These are phyloP conservation scores for Clepsis dumicolana DNA, from an alignment of 2,888 invertebrate genomes.

Conservation along the genomic window DNA sequence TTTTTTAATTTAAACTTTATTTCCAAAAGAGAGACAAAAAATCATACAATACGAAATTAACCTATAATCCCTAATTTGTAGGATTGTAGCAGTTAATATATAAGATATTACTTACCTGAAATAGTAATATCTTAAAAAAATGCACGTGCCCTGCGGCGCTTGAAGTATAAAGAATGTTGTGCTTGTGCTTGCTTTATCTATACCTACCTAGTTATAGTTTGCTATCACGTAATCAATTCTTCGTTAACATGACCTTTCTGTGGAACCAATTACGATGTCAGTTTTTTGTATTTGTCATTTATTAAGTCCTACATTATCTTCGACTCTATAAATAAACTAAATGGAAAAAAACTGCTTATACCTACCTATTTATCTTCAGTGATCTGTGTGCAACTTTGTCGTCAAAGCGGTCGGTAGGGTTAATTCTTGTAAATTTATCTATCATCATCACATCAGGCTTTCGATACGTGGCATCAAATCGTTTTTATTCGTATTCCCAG, in stretches of 20 bases:
- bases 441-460: conserved; percentile 28
- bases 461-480: conserved; percentile 35
- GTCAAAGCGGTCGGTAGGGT: neutral
- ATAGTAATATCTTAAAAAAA: too few species aligned
- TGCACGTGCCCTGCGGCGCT: too few species aligned
- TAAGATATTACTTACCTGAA: too few species aligned
- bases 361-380: neutral
- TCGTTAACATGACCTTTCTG: neutral
- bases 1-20: too few species aligned
- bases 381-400: neutral
- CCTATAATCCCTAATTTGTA: too few species aligned
- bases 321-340: neutral
- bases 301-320: neutral
- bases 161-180: too few species aligned
- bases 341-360: neutral
- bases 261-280: neutral
- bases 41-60: too few species aligned
- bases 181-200: too few species aligned
- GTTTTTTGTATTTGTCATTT: neutral
- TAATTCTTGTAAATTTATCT: neutral
- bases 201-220: neutral
- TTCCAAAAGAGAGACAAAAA: too few species aligned
- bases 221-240: too few species aligned
- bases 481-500: conserved; percentile 54
- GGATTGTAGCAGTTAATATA: too few species aligned